These are phyloP conservation scores for Campoletis raptor DNA, from an alignment of 2,888 invertebrate genomes.

Conservation along the genomic window DNA sequence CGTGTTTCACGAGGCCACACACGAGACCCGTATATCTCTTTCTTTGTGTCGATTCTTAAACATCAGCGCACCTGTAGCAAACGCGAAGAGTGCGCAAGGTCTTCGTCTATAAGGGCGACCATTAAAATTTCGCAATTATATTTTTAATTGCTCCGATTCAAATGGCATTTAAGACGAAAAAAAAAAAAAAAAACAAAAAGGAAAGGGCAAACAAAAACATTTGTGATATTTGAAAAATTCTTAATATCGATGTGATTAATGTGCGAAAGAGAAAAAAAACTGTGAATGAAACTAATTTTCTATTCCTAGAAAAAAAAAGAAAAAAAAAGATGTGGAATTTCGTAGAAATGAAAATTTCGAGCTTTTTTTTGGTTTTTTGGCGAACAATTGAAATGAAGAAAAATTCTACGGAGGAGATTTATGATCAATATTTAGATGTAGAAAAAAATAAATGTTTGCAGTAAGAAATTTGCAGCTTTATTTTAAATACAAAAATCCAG, in stretches of 20 bases:
- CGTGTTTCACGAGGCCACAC: conserved; percentile 41
- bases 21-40: conserved; percentile 30
- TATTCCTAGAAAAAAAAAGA: no score
- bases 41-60: conserved; percentile 62
- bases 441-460: not conserved
- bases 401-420: not conserved
- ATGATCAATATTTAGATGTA: not conserved
- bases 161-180: not conserved
- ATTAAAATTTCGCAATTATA: not conserved
- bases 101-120: conserved; percentile 37
- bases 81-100: conserved; percentile 18
- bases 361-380: not conserved
- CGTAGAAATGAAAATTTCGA: not conserved
- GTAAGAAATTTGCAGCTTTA: not conserved
- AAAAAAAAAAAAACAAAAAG: no score
- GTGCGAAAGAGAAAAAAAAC: not conserved
- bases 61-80: conserved; percentile 55
- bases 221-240: not conserved
- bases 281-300: not conserved
- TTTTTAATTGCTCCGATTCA: conserved; percentile 13
- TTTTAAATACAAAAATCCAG: not conserved
- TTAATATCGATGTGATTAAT: not conserved
- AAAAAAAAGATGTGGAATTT: not conserved
- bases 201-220: not conserved
- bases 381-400: not conserved